Conservation (phyloP, 2,113 vertebrate species). For the Nothobranchius kuhntae region DNA sequence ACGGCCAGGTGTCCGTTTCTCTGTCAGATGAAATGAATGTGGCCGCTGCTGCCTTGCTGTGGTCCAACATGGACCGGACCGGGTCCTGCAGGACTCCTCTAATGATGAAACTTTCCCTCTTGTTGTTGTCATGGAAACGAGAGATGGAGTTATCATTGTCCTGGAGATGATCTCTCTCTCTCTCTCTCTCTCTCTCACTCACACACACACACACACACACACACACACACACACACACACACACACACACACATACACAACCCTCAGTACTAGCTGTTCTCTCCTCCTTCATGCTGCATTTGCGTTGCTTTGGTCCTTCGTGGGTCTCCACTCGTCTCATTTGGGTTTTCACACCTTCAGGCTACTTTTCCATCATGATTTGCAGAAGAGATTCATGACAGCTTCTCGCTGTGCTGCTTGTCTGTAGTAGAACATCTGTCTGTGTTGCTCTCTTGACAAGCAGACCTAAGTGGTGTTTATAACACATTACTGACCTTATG, state of each 20-base stretch:
- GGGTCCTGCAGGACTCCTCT: too few species aligned
- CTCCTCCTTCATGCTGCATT: slow-evolving; percentile 44
- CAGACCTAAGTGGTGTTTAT: slow-evolving; percentile 4
- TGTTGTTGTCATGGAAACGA: too few species aligned
- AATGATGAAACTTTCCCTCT: too few species aligned
- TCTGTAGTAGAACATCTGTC: slow-evolving; percentile 18
- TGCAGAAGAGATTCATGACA: slow-evolving; percentile 45
- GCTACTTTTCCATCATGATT: slow-evolving; percentile 77
- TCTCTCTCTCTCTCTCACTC: too few species aligned
- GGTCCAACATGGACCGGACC: too few species aligned
- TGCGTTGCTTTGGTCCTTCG: slow-evolving; percentile 43
- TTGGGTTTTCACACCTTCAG: slow-evolving; percentile 45
- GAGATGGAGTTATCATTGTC: too few species aligned
- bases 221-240: not conserved
- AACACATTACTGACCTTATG: not conserved
- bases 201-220: too few species aligned
- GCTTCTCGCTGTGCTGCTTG: slow-evolving; percentile 35
- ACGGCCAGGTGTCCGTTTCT: too few species aligned
- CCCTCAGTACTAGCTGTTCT: slow-evolving; percentile 27
- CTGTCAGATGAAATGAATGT: too few species aligned
- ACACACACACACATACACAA: slow-evolving; percentile 6
- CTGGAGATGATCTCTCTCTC: too few species aligned
- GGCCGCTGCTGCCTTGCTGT: too few species aligned
- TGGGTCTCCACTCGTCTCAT: slow-evolving; percentile 16
- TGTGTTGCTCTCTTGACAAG: slow-evolving; percentile 21